Evolutionary conservation across 1,140 invertebrate genomes (phyloP).

Genomic region (Saccostrea glomerata): DNA sequence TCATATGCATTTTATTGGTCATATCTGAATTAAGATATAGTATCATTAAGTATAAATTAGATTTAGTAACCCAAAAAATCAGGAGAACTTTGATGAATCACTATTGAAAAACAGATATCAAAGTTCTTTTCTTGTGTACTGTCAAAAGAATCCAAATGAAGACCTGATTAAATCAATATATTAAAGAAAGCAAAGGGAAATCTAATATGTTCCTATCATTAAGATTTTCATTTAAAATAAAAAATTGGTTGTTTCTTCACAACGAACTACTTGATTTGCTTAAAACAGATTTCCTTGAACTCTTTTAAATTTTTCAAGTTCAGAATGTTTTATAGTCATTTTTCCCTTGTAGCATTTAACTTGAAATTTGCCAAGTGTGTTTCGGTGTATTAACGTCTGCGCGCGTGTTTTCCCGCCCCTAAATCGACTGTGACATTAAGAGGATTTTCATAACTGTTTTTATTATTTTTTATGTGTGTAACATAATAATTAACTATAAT

Average conservation of each 20-base stretch:
- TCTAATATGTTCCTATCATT: too few species aligned
- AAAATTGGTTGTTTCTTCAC: too few species aligned
- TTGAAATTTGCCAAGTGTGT: neutral
- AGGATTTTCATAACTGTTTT: slow-evolving; percentile 33
- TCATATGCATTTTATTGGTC: neutral
- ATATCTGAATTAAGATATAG: neutral
- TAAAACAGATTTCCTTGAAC: too few species aligned
- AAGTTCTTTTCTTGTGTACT: too few species aligned
- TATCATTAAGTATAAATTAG: neutral
- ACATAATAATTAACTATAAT: slow-evolving; percentile 36
- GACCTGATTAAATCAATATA: too few species aligned
- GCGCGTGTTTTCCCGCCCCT: neutral
- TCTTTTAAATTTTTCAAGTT: too few species aligned
- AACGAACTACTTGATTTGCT: too few species aligned
- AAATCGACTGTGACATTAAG: slow-evolving; percentile 4
- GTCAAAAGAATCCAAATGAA: too few species aligned
- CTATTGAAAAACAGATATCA: neutral
- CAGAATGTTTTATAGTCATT: neutral
- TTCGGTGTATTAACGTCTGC: neutral
- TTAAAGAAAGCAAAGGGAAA: too few species aligned
- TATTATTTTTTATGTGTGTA: slow-evolving; percentile 23
- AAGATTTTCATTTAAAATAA: too few species aligned
- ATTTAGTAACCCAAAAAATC: neutral
- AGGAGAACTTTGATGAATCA: neutral
- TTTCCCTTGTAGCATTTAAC: neutral